Base-by-base conservation (phyloP, 2,888 invertebrate species). In the Phaonia tiefii region DNA sequence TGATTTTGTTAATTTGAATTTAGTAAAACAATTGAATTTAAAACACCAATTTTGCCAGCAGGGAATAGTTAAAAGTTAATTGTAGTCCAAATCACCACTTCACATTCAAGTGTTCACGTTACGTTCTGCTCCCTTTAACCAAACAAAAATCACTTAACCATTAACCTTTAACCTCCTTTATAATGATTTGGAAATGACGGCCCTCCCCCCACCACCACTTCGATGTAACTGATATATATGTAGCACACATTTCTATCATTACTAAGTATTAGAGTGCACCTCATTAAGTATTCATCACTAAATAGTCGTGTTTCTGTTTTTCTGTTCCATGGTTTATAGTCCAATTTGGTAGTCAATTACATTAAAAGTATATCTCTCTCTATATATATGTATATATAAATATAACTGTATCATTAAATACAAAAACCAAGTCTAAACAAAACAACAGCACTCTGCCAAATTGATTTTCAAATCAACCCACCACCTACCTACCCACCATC, bases 21-120 rank as follows among this genome's bases (percentile, higher is more conserved):
- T 0, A 10, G 46, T 63, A 63, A n/a, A 69, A 60, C 25, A 63
- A 42, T 54, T 56, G 60, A 26, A 49, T 66, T 56, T 63, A 60
- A 75, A 31, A 82, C 80, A 73, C 44, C 60, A 76, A 81, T 79
- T 65, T 72, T 82, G 79, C 83, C 85, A 85, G 85, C 83, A 84
- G 84, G 85, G 83, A 85, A 83, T 82, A 79, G 49, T 67, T 31
- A 85, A 83, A 80, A 79, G 49, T 67, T 31, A 72, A 65, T 51
- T 51, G 63, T 51, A 51, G 39, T 72, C 20, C 8, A 17, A 20
- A 22, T 63, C 39, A 46, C 39, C 58, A 71, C 37, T 17, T 15
- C 63, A 42, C 63, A 39, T 60, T 60, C 20, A 42, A 63, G 42
- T 2, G 42, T 42, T 42, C 11, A 7, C 37, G 4, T 8, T 63